Base-by-base conservation (phyloP, 2,113 vertebrate species). In the Boleophthalmus pectinirostris region DNA sequence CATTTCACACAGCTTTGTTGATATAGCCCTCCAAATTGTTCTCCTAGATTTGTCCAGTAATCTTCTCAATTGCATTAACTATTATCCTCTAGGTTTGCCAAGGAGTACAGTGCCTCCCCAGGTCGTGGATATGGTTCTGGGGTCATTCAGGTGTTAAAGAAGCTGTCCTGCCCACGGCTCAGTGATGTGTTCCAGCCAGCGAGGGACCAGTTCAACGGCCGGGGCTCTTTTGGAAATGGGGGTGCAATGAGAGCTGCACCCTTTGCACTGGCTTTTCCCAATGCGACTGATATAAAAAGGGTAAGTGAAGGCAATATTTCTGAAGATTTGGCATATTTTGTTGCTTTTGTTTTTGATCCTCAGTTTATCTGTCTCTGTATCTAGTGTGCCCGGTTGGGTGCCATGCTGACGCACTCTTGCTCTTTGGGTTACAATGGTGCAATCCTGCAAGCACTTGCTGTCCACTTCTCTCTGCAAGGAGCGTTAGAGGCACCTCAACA, bases 361-460 rank as follows among this genome's bases (percentile, higher is more conserved):
- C 7, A 57, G 3, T 29, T 61, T 29, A 3, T 33, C 25, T 29
- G 23, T 68, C 13, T 69, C 46, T 16, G 25, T 85, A 12, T 65
- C 16, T 56, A 99, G 98, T 97, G 94, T 82, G 92, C 97, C 0
- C 93, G 90, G 70, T 90, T 95, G 68, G 97, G 96, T 0, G 97
- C 97, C 0, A 95, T 96, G 92, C 84, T 99, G 69, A 99, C 98
- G 11, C 98, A 99, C 16, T 93, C 97, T 81, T 98, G 96, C 85
- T 98, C 97, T 67, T 87, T 99, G 90, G 98, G 98, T 53, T 99
- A 99, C 77, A 99, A 99, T 0, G 98, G 98, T 0, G 97, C 97
- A 33, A 90, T 97, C 69, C 93, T 99, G 81, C 97, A 99, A 90
- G 97, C 97, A 0, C 82, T 99, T 79, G 98, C 98, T 0, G 96